These are phyloP conservation scores for Bettongia penicillata DNA, from an alignment of 2,113 vertebrate genomes.

Conservation along the genomic window DNA sequence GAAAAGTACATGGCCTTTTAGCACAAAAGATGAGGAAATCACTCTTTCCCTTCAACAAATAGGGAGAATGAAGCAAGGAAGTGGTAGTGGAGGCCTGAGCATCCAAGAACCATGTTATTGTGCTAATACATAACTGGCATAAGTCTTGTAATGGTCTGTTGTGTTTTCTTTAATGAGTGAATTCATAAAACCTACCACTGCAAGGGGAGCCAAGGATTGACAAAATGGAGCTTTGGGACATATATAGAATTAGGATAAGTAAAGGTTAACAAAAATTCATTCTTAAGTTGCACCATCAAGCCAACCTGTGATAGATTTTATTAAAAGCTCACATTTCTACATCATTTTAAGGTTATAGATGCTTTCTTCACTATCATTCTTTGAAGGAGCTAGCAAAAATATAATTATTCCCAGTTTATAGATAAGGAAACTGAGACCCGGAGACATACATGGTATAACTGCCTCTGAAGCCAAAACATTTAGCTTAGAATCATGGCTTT, in stretches of 20 bases:
- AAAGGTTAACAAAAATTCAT: background rate
- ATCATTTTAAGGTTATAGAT: background rate
- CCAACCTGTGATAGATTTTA: background rate
- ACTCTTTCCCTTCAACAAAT: background rate
- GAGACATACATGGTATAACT: background rate
- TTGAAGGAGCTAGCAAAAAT: background rate
- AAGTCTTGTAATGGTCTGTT: background rate
- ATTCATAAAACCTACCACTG: background rate
- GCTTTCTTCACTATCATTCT: background rate
- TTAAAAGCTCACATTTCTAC: background rate
- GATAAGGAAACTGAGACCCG: background rate
- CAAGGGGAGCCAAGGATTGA: too few relatives aligned
- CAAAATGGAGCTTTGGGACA: background rate
- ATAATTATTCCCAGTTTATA: background rate
- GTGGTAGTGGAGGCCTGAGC: background rate
- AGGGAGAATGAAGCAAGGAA: background rate
- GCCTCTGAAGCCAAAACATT: background rate
- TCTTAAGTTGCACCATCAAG: background rate
- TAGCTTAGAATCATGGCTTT: background rate
- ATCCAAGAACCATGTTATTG: background rate
- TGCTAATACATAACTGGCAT: background rate
- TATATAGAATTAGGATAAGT: background rate
- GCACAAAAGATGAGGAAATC: background rate
- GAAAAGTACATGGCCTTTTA: background rate
- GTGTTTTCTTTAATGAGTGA: background rate